Conservation (phyloP, 2,113 vertebrate genomes). For the Cottus gobio region DNA sequence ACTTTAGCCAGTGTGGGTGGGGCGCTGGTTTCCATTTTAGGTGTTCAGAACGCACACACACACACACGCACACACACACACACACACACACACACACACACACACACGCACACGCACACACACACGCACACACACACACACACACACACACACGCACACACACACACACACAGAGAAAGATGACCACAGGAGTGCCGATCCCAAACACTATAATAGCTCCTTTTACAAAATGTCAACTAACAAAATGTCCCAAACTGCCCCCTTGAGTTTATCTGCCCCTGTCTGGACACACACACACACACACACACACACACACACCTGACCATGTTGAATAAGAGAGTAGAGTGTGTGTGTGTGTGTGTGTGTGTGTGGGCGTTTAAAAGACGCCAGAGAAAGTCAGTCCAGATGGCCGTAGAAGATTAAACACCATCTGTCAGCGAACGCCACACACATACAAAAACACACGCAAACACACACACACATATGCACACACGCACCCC, state of each 20-base stretch:
- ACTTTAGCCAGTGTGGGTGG: conserved; percentile 45
- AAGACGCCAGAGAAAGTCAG: conserved; percentile 77
- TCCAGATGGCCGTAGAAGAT: conserved; percentile 81
- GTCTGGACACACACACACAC: background rate
- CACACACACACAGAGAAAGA: conserved; percentile 21
- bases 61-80: background rate
- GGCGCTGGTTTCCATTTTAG: conserved; percentile 63
- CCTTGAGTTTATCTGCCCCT: background rate
- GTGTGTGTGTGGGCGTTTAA: conserved; percentile 55
- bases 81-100: conserved; percentile 10
- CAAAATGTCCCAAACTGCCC: background rate
- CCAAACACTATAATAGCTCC: conserved; percentile 26
- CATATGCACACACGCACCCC: conserved; percentile 1
- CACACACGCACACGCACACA: background rate
- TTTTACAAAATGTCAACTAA: conserved; percentile 6
- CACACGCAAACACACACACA: conserved; percentile 7
- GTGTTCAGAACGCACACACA: conserved; percentile 14
- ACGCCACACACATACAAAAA: conserved; percentile 16
- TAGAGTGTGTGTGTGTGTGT: conserved; percentile 39
- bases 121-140: background rate
- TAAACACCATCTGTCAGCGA: conserved; percentile 81
- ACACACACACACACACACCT: conserved; percentile 43
- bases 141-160: background rate
- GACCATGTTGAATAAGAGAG: conserved; percentile 42
- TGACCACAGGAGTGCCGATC: conserved; percentile 2